Percentiles rank a stretch among this genome's conserved stretches.
phyloP scores from a whole-genome alignment of 2,113 vertebrate species.

The Cheilinus undulatus region DNA sequence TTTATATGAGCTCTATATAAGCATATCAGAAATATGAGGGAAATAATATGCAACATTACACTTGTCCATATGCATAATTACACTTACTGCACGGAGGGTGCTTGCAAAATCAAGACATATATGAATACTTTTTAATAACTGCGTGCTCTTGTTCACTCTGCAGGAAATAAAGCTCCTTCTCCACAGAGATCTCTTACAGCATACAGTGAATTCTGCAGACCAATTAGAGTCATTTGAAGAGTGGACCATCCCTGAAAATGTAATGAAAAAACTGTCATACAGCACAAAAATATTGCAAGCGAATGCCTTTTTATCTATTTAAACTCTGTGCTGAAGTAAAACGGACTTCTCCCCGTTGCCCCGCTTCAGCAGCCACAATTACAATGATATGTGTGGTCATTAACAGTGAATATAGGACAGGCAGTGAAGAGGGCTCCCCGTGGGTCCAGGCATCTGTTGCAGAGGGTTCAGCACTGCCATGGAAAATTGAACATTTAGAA shows the following conservation, averaged over 20 bases:
- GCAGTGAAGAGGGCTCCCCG: conserved; percentile 71
- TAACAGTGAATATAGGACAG: conserved; percentile 66
- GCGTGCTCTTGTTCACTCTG: conserved; percentile 7
- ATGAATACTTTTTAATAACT: conserved; percentile 25
- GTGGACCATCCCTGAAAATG: conserved; percentile 19
- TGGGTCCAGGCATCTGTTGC: conserved; percentile 80
- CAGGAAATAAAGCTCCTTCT: conserved; percentile 24
- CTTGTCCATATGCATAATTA: neutral
- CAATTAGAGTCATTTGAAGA: conserved; percentile 39
- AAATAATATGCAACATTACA: neutral
- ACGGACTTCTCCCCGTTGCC: conserved; percentile 23
- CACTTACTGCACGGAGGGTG: conserved; percentile 16
- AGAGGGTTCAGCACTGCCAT: conserved; percentile 66
- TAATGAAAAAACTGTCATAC: conserved; percentile 16
- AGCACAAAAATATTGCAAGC: neutral
- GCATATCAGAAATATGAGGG: conserved; percentile 4
- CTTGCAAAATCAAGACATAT: conserved; percentile 14
- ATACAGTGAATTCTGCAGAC: conserved; percentile 19
- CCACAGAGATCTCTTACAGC: conserved; percentile 3
- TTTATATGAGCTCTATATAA: no score
- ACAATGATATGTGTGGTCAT: conserved; percentile 57
- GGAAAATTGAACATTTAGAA: conserved; percentile 83
- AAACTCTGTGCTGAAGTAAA: conserved; percentile 25
- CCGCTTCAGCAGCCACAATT: conserved; percentile 23
- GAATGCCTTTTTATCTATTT: conserved; percentile 14